These are phyloP conservation scores for Orientallactaga sibirica DNA, from an alignment of 2,797 vertebrate genomes.

Conservation along the genomic window DNA sequence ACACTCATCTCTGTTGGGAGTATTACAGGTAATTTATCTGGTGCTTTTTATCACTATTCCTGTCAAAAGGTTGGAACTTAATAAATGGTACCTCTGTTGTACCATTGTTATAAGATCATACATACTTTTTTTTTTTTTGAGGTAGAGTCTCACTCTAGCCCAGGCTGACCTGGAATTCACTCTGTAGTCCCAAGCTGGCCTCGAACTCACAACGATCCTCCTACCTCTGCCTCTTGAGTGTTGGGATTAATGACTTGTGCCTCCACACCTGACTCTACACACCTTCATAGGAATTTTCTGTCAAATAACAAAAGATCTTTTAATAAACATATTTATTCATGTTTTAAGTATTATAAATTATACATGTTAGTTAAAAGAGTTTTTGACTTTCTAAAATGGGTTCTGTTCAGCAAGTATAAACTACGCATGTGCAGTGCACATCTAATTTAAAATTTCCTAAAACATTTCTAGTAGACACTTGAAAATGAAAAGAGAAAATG, in stretches of 20 bases:
- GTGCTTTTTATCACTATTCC: neutral
- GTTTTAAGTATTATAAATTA: neutral
- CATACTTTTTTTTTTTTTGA: neutral
- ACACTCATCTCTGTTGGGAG: neutral
- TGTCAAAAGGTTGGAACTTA: constrained; percentile 10
- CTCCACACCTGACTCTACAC: neutral
- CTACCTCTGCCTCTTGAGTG: no score
- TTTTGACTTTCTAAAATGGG: constrained; percentile 23
- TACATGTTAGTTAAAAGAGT: neutral
- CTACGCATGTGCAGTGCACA: neutral
- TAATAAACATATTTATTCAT: neutral
- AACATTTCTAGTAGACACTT: neutral
- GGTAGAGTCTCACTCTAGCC: no score
- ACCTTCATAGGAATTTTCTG: constrained; percentile 18
- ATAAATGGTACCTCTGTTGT: neutral
- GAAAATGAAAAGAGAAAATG: neutral
- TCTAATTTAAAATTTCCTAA: constrained; percentile 6
- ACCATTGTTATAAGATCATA: neutral
- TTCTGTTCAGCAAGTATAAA: neutral
- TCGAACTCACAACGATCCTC: no score
- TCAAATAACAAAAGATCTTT: neutral
- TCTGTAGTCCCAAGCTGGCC: no score
- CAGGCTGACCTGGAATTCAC: no score
- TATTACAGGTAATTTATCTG: neutral
- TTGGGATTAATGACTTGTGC: no score